Evolutionary conservation across 2,113 vertebrate genomes (phyloP), one percentile per base, ranked within the genome.

Genomic region (Prolemur simus): DNA sequence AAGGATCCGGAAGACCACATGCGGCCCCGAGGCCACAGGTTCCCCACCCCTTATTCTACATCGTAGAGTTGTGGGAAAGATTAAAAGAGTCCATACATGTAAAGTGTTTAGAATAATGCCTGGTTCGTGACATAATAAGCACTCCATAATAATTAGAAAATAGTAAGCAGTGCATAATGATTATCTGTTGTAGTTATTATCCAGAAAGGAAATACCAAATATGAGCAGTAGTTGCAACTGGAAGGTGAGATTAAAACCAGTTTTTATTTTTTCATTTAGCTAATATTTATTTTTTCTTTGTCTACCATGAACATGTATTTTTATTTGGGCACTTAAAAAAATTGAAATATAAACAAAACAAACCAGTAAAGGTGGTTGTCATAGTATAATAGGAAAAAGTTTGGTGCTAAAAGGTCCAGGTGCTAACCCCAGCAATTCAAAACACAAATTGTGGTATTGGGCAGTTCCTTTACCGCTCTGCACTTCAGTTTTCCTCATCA

Each of bases 231-330:
- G 60, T 32, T 86, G 18, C 25, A 54, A 82, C 37, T 88, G 82
- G 17, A 69, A 54, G 18, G 45, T 49, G 32, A 23, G 27, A 85
- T 81, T 64, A 60, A 88, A 85, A n/a, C 8, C 66, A 52, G 37
- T 83, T 89, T 94, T 92, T 71, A 34, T 77, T 58, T 56, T 21
- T 89, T 93, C 32, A 25, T 89, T 73, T 89, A 69, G 60, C 23
- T 68, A 23, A 39, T 83, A 6, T 83, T 71, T 84, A 8, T 82
- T n/a, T 88, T 88, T 82, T 88, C 60, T 76, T 95, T 96, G 87
- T 71, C 42, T 87, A 63, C 60, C 52, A 82, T 17, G 17, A 94
- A 69, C 54, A 47, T 34, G 20, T n/a, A 47, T 69, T 76, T 32
- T 76, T 84, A 47, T 34, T 69, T 85, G 39, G 73, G 47, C 14